Base-by-base conservation (phyloP, 2,888 invertebrate genomes). In the Dendrolimus houi region DNA sequence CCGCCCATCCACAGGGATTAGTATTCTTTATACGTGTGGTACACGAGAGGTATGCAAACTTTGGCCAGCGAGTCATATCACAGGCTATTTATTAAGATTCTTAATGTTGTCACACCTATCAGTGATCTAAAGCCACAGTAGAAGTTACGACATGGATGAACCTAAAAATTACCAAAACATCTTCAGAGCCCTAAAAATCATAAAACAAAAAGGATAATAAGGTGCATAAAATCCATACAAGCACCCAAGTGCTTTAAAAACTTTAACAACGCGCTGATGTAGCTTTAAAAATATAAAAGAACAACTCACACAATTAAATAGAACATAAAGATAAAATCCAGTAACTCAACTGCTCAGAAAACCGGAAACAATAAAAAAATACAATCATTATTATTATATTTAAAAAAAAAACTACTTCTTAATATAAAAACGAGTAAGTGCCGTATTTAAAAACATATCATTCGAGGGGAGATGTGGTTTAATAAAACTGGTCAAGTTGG, bases 361-460 rank as follows among this genome's bases (percentile, higher is more conserved):
- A 71, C 65, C 69, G 74, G 74, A 73, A 68, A 67, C 62, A 62
- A 64, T 72, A 70, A 71, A 69, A 14, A 64, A 61, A 62, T 58
- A 66, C 55, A 59, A 56, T 60, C 62, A 67, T 63, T 47, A 47
- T 47, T 47, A 47, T 47, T 47, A 47, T 47, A 12, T n/a, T n/a
- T 10, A 56, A 47, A 52, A 56, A 55, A 14, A 53, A 53, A 41
- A 55, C 17, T 56, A 54, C 6, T 29, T 29, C 3, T 29, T 29
- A 54, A 58, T 42, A 41, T 52, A 42, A 52, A 52, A 54, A 55
- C 47, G 47, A 47, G 47, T 47, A 57, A 70, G 70, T 70, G 65
- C 64, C 62, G 55, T 59, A 70, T 65, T 66, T 68, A 66, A 69
- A 64, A 68, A 63, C 57, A 64, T 68, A 69, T 64, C 62, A 65